Base-by-base conservation (phyloP, 2,797 vertebrate genomes). In the Galagoides demidoff region DNA sequence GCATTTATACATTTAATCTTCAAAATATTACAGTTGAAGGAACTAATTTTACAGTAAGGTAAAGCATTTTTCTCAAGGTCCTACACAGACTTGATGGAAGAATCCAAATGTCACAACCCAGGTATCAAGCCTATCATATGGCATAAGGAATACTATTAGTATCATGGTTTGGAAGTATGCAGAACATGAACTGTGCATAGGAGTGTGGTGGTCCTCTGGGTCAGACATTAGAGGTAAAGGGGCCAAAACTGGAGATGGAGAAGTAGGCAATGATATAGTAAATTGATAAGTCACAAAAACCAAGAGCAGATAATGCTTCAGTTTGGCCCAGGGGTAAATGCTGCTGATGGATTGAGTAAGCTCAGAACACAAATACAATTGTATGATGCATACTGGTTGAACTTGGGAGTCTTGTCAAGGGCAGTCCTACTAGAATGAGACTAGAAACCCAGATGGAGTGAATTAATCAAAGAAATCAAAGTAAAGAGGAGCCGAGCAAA, bases 271-370 rank as follows among this genome's bases (percentile, higher is more conserved):
- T 49, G 66, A 77, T 25, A 52, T 77, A 68, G 34, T 85, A 94
- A 92, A 86, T 73, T 66, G 73, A 59, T 71, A 79, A 37, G 31
- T 70, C 78, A 82, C 64, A 20, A 92, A 70, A 94, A 59, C 49
- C 57, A 90, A 94, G 13, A 92, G 52, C 70, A 88, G 57, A 92
- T 68, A 29, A 23, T 68, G 57, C 17, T 92, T 85, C 59, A 76
- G n/a, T 11, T 84, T 37, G n/a, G 34, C 64, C 55, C 85, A 76
- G 52, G 74, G 37, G 11, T 82, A 89, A 70, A 74, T 79, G 55
- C 4, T 95, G 8, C 52, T 90, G 49, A 79, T 9, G 8, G 9
- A 17, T 43, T 95, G 9, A 84, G 29, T 83, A 66, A 95, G 11
- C 31, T 92, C 34, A 87, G 63, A 94, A 91, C 39, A 94, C 39